phyloP scores from a whole-genome alignment of 2,888 invertebrate genomes.

The Leptopilina drosophilae region DNA sequence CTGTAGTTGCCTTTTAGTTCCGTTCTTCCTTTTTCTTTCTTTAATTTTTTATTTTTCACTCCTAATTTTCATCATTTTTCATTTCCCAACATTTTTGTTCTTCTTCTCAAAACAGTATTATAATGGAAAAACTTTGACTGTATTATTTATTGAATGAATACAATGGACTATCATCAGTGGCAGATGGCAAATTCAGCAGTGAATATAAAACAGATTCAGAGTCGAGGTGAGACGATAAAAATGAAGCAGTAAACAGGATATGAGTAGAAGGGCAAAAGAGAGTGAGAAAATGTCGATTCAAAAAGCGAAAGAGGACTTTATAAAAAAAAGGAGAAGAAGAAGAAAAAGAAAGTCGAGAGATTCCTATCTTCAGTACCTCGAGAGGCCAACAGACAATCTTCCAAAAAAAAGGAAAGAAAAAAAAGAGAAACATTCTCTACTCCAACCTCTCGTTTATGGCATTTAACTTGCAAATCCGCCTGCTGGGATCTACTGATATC shows the following conservation, averaged over 20 bases:
- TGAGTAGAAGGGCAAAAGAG: slow-evolving; percentile 38
- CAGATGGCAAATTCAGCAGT: slow-evolving; percentile 44
- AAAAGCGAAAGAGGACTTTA: slow-evolving; percentile 42
- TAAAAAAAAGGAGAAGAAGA: background rate
- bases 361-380: slow-evolving; percentile 53
- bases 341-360: slow-evolving; percentile 42
- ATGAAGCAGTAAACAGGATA: slow-evolving; percentile 53
- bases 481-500: slow-evolving; percentile 61
- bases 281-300: slow-evolving; percentile 44
- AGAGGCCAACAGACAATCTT: slow-evolving; percentile 49
- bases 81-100: too few relatives aligned
- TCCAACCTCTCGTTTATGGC: slow-evolving; percentile 65
- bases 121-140: background rate
- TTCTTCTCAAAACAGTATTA: background rate
- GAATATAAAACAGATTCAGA: slow-evolving; percentile 44
- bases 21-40: too few relatives aligned
- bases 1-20: too few relatives aligned
- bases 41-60: too few relatives aligned
- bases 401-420: slow-evolving; percentile 13
- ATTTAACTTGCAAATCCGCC: slow-evolving; percentile 74
- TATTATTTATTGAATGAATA: slow-evolving; percentile 23
- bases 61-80: too few relatives aligned
- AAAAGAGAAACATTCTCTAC: slow-evolving; percentile 58
- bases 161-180: slow-evolving; percentile 35
- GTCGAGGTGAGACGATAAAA: slow-evolving; percentile 46